Base-by-base conservation (phyloP, 2,797 vertebrate species). In the Alfaro cultratus region DNA sequence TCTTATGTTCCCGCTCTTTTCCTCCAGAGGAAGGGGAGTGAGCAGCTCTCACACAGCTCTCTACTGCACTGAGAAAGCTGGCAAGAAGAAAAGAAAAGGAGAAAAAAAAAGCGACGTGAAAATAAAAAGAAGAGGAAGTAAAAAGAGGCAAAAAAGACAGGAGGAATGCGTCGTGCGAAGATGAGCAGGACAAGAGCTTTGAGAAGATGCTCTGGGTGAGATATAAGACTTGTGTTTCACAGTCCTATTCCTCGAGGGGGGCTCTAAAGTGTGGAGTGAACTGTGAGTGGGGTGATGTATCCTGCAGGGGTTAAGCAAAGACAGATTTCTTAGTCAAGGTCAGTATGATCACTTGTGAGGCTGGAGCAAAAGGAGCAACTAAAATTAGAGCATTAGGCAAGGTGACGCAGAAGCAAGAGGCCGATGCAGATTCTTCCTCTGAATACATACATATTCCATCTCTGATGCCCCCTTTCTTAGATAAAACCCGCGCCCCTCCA, bases 361-460 rank as follows among this genome's bases (percentile, higher is more conserved):
- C 23, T 2, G 46, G 31, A 85, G 71, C 18, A 83, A 79, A 88
- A 45, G 74, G 53, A 79, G 77, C 51, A 73, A 75, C 83, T 76
- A 49, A 68, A 83, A 46, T 78, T 21, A 39, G 64, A 80, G 47
- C 39, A 13, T 39, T 62, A 18, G 47, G 45, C 15, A 62, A 73
- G 51, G 26, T 29, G 41, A 29, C 46, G 26, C 43, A 72, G 43
- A 72, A 41, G 21, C 36, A 68, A 7, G 36, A 41, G 36, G 36
- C 41, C 16, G 13, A 46, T 46, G 41, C 68, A 29, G 43, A 46
- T 75, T 49, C 82, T 75, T 85, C 79, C 80, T 68, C 73, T 67
- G 84, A 84, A 62, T 41, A 31, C 79, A 86, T 86, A 83, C 86
- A 91, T 89, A 88, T 91, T 93, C 87, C 82, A 88, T 91, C 85